Evolutionary conservation across 2,888 invertebrate species (phyloP), one percentile per base, ranked within the genome.

Genomic region (Drosophila quasianomalipes): DNA sequence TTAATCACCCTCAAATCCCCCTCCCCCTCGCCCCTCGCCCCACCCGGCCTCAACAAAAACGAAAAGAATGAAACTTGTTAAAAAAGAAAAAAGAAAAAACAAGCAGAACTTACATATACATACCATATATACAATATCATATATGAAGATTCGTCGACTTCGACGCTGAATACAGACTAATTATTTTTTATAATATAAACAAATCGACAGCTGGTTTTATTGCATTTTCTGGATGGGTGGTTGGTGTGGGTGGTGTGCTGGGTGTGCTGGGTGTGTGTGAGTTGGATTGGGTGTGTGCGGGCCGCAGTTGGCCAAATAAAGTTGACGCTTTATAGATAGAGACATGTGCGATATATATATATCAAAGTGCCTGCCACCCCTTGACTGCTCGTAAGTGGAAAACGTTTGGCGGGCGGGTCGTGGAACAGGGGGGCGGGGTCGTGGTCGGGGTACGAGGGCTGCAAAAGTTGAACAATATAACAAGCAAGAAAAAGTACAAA

Each of bases 301-400:
- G 67, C 30, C 82, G 69, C 85, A 89, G 82, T 86, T 86, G 89
- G 83, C 74, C 78, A 87, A 82, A 86, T 83, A 82, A 81, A 85
- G 85, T 87, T 90, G 85, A 85, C 90, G 76, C 79, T 90, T 88
- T 89, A 85, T 90, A 88, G 90, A 87, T 85, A 85, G 83, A 85
- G 85, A 87, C 87, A 84, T 83, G 83, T 83, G 88, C 88, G 87
- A 65, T 68, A 81, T 69, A 83, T 71, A 74, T 71, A 83, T 71
- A 67, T 77, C 79, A 81, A 72, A 69, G 62, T 60, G 44, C 41
- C 68, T 57, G 37, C 65, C 62, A 72, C 69, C 59, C 78, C 62
- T 70, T 52, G 61, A 60, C 67, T 60, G 30, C 52, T 41, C 66
- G 63, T 60, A 54, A 68, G 60, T 62, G 51, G 57, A 41, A 59